Base-by-base conservation (phyloP, 2,888 invertebrate genomes). In the Agrotis segetum region DNA sequence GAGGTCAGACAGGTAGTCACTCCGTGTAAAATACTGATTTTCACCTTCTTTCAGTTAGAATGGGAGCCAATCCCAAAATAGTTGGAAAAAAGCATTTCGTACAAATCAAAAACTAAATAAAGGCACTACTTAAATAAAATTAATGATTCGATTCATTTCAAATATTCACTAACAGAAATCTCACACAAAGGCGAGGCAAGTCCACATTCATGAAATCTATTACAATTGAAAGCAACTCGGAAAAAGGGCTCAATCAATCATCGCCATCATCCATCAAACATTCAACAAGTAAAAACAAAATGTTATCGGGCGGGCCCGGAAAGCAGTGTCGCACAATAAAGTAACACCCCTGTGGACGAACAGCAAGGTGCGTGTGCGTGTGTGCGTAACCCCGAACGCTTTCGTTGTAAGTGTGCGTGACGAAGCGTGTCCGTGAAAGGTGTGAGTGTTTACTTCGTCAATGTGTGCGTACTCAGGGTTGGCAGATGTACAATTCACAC, bases 211-310 rank as follows among this genome's bases (percentile, higher is more conserved):
- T 80, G 87, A 91, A 93, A 92, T 92, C 92, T 92, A 92, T 92
- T 90, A 91, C 88, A 89, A 89, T 89, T 88, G 89, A 88, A 92
- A 86, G 88, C 81, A 88, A 89, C 85, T 89, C 87, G 85, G 85
- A 91, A 90, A 60, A 90, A 34, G 56, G 88, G 89, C 81, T 82
- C 86, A 87, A 96, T 96, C 95, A 94, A 96, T 96, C 95, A 95
- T 95, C 90, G 87, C 60, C 87, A 92, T 92, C 94, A 95, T 95
- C 94, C 92, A 95, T 96, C 95, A 95, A 92, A 91, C 91, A 93
- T 94, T 95, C 96, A 96, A 96, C 96, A 96, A 95, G 96, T 96
- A 95, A 95, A 95, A 96, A 96, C 95, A 95, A 95, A 95, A 94
- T 92, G 92, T 92, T 94, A 93, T 93, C 93, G 92, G 87, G 82